Percentiles rank a stretch among this genome's conserved stretches.
Conservation (phyloP, 2,113 vertebrate genomes). For the Leucoraja erinaceus region DNA sequence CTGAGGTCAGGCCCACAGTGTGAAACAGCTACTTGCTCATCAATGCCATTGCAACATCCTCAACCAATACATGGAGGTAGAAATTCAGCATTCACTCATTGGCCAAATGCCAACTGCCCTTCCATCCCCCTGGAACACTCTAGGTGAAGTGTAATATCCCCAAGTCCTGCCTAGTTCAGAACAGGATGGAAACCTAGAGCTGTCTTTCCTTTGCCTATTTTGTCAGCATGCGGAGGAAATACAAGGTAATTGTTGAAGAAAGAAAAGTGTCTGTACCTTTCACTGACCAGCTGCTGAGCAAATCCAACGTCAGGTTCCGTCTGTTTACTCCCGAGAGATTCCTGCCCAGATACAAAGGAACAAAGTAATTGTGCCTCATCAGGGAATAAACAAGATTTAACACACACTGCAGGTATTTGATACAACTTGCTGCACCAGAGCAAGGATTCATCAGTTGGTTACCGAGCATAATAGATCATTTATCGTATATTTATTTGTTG, state of each 20-base stretch:
- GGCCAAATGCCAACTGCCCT: neutral
- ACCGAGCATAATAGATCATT: too few relatives aligned
- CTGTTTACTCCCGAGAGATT: slow-evolving; percentile 54
- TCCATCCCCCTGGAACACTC: neutral
- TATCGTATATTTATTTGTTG: too few relatives aligned
- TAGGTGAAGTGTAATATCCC: neutral
- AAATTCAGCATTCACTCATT: neutral
- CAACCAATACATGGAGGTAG: neutral
- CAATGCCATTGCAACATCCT: neutral
- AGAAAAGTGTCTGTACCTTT: slow-evolving; percentile 40
- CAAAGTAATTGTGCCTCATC: too few relatives aligned
- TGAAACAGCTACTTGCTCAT: neutral
- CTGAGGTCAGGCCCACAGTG: neutral
- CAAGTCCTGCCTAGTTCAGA: neutral
- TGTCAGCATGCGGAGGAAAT: neutral
- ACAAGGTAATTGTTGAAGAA: neutral
- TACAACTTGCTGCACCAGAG: neutral
- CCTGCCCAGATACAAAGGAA: slow-evolving; percentile 25
- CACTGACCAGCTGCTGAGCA: slow-evolving; percentile 45
- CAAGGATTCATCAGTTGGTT: neutral
- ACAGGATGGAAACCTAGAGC: neutral
- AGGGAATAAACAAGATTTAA: neutral
- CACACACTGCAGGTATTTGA: neutral
- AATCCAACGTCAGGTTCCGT: slow-evolving; percentile 56
- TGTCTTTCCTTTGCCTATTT: neutral